Base-by-base conservation (phyloP, 2,888 invertebrate species). In the Nephrotoma appendiculata region DNA sequence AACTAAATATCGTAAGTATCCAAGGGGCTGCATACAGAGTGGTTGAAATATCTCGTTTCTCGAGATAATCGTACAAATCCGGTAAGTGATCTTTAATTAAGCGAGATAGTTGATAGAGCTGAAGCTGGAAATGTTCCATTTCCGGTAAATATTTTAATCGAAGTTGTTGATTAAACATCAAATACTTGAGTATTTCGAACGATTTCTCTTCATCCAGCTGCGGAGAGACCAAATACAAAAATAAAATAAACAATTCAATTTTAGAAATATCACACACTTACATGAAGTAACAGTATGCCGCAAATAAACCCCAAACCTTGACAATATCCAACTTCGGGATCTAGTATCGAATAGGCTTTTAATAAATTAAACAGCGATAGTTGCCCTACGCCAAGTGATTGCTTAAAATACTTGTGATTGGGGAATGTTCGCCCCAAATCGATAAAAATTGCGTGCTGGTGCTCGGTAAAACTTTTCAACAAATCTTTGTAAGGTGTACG, bases 301-400 rank as follows among this genome's bases (percentile, higher is more conserved):
- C 98, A 98, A 2, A 99, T 97, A 90, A 99, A 99, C 89, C 98
- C 98, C 9, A 99, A 93, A 0, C 99, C 99, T 92, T 99, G 99
- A 89, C 99, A 99, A 91, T 99, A 99, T 0, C 98, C 98, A 0
- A 99, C 96, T 90, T 98, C 98, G 0, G 96, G 96, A 91, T 99
- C 99, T 48, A 98, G 92, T 42, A 99, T 93, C 0, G 98, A 99
- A 91, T 99, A 99, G 0, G 99, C 99, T 91, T 99, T 99, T 43
- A 99, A 92, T 19, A 99, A 93, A 92, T 99, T 99, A 91, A 98
- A 99, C 4, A 99, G 92, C 0, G 98, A 96, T 88, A 99, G 91
- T 90, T 99, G 99, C 0, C 99, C 99, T 0, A 98, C 95, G 0
- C 99, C 99, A 71, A 99, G 91, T 0, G 98, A 96, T 87, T 96